phyloP scores from a whole-genome alignment of 2,113 vertebrate genomes.

The Hippocampus barbouri region DNA sequence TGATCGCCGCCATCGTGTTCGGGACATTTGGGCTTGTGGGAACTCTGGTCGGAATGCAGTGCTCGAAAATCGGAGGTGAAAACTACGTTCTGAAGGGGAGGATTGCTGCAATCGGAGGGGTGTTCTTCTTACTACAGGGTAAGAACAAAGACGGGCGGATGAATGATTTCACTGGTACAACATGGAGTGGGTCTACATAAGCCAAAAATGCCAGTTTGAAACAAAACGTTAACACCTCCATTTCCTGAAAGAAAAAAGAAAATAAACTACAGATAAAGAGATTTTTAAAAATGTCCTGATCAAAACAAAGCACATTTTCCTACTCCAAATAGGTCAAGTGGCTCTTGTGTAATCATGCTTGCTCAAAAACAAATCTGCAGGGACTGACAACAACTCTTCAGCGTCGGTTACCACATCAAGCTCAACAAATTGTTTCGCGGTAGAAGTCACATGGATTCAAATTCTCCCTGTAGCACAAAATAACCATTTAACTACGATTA shows the following conservation, averaged over 20 bases:
- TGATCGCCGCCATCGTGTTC: conserved; percentile 79
- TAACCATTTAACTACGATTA: neutral
- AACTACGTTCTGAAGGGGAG: conserved; percentile 74
- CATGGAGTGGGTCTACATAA: no score
- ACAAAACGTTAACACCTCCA: neutral
- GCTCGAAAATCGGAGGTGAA: conserved; percentile 74
- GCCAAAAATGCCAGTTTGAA: neutral
- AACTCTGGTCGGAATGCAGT: conserved; percentile 78
- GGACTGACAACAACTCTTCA: neutral
- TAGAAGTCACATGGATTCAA: neutral
- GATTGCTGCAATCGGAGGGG: conserved; percentile 72
- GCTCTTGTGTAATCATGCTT: neutral
- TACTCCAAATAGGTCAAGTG: neutral
- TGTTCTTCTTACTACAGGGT: conserved; percentile 80
- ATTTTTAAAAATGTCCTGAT: neutral
- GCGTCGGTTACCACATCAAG: neutral
- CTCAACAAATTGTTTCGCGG: neutral
- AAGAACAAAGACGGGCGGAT: conserved; percentile 10
- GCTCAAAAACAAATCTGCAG: neutral
- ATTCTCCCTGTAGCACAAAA: neutral
- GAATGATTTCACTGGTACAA: neutral
- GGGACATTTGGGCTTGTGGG: conserved; percentile 74
- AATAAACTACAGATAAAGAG: neutral
- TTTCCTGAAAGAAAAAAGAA: neutral
- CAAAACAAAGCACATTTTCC: neutral